These are phyloP conservation scores for Hippocampus barbouri DNA, from an alignment of 2,113 vertebrate genomes.

Conservation along the genomic window DNA sequence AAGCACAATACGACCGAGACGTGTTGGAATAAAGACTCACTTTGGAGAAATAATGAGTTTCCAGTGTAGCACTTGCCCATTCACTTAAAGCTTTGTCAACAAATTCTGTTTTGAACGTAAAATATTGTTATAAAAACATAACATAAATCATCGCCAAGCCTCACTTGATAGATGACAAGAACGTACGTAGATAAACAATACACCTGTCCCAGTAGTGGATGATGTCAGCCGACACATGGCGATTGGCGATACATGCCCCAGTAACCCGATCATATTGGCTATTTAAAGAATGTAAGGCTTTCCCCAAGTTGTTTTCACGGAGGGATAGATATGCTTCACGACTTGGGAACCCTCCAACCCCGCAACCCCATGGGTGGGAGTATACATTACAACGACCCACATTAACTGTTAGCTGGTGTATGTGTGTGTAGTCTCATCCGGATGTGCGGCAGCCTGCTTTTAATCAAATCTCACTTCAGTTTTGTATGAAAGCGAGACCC, in stretches of 20 bases:
- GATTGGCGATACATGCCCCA: constrained; percentile 64
- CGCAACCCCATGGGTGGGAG: constrained; percentile 32
- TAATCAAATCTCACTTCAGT: constrained; percentile 1
- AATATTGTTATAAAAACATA: background rate
- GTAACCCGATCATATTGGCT: constrained; percentile 72
- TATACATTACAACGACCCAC: constrained; percentile 52
- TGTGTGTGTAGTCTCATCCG: constrained; percentile 32
- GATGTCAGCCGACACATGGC: constrained; percentile 67
- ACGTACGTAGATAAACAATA: constrained; percentile 24
- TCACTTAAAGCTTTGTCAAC: background rate
- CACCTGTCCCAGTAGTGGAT: constrained; percentile 71
- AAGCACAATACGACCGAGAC: constrained; percentile 1
- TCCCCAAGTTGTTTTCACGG: constrained; percentile 64
- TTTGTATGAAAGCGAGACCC: background rate
- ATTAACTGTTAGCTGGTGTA: constrained; percentile 57
- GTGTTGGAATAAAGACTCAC: background rate
- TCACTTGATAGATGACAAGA: background rate
- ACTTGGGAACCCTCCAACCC: constrained; percentile 17
- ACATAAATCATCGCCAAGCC: background rate
- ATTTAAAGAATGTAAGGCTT: constrained; percentile 72
- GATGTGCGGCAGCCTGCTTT: background rate
- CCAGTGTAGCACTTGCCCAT: background rate
- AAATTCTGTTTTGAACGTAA: background rate
- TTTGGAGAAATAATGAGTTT: background rate
- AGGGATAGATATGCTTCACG: constrained; percentile 32